phyloP scores from a whole-genome alignment of 92 coral and sea anemone species.

The Bergia puertoricense region DNA sequence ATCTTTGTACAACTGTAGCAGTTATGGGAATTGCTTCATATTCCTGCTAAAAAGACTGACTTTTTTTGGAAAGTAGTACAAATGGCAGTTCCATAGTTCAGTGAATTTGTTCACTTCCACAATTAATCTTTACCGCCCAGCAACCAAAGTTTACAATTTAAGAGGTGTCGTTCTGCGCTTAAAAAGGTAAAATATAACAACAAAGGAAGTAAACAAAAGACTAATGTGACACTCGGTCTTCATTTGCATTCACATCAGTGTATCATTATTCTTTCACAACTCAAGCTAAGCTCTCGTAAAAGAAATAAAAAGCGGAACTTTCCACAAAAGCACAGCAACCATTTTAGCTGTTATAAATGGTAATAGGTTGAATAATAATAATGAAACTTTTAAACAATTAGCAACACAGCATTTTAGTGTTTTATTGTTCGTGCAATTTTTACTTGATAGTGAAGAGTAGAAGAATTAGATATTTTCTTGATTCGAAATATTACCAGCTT shows the following conservation, averaged over 20 bases:
- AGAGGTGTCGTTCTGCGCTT: slow-evolving; percentile 3
- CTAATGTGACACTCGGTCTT: neutral
- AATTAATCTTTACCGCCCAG: slow-evolving; percentile 29
- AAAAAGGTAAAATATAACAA: slow-evolving; percentile 20
- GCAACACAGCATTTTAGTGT: neutral
- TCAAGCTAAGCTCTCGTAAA: neutral
- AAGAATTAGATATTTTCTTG: neutral
- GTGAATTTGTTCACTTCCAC: neutral
- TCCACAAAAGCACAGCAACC: slow-evolving; percentile 7
- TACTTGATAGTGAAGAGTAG: neutral
- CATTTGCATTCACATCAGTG: slow-evolving; percentile 10
- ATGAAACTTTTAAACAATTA: neutral
- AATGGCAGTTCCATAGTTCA: neutral
- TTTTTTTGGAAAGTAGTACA: neutral
- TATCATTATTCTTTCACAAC: neutral
- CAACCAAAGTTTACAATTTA: neutral
- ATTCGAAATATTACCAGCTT: neutral
- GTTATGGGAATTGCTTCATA: neutral
- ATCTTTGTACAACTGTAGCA: neutral
- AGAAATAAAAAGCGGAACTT: neutral
- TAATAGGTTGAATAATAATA: neutral
- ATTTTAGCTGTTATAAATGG: neutral
- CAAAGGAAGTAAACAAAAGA: slow-evolving; percentile 18
- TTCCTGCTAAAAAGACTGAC: neutral
- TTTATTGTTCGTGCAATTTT: neutral